Percentiles rank a stretch among this genome's conserved stretches.
phyloP scores from a whole-genome alignment of 2,888 invertebrate genomes.

The Oscheius sp. region DNA sequence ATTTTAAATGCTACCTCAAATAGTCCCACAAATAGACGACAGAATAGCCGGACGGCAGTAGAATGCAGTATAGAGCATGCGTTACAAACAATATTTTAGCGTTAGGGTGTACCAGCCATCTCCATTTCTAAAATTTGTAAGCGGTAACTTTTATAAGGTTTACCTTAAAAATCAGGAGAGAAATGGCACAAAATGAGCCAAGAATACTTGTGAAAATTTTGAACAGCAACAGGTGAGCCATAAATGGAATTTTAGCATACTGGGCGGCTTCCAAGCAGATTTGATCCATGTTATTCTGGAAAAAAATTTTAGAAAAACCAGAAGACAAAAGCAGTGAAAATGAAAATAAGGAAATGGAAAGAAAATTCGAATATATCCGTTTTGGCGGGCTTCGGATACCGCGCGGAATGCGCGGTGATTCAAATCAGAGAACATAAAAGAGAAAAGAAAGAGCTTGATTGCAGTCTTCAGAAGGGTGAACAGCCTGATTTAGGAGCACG shows the following conservation, averaged over 20 bases:
- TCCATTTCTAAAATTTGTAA: neutral
- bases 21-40: conserved; percentile 19
- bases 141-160: too few species aligned
- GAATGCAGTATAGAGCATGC: neutral
- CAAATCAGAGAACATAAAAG: too few species aligned
- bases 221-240: neutral
- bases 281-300: too few species aligned
- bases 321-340: too few species aligned
- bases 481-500: too few species aligned
- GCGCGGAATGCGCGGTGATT: too few species aligned
- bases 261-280: neutral
- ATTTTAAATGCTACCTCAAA: neutral
- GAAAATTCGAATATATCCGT: too few species aligned
- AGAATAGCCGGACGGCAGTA: conserved; percentile 8
- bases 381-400: too few species aligned
- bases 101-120: conserved; percentile 16
- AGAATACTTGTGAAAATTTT: conserved; percentile 12
- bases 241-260: neutral
- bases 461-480: too few species aligned
- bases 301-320: too few species aligned
- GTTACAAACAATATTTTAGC: conserved; percentile 6
- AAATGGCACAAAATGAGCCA: neutral
- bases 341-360: too few species aligned
- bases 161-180: conserved; percentile 10
- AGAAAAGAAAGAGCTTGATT: too few species aligned